Percentiles rank a stretch among this genome's conserved stretches.
Evolutionary conservation across 2,888 invertebrate genomes (phyloP).

Genomic region (Chrysomela aeneicollis): DNA sequence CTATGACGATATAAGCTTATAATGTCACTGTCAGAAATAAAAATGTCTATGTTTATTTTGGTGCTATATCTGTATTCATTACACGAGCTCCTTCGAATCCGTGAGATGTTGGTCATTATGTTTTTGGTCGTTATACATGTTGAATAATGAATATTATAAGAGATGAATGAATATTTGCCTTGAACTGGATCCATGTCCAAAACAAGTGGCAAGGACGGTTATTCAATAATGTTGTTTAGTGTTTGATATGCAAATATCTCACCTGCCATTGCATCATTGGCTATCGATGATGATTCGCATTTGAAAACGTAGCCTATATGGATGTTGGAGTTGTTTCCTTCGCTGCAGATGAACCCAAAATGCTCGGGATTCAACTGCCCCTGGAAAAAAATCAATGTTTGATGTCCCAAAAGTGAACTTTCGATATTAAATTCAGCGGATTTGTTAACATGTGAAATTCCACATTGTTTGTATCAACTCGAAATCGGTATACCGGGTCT

Average conservation of each 20-base stretch:
- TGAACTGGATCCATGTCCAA: neutral
- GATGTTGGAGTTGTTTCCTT: conserved; percentile 66
- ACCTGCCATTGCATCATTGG: conserved; percentile 76
- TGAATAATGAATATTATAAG: no score
- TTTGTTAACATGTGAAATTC: no score
- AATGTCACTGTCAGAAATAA: no score
- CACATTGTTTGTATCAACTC: no score
- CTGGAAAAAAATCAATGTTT: conserved; percentile 55
- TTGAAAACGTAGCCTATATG: conserved; percentile 90
- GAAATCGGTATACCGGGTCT: no score
- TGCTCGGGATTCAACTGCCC: conserved; percentile 85
- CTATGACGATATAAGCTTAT: no score
- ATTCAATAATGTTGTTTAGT: no score
- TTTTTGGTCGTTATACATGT: neutral
- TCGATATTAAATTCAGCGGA: no score
- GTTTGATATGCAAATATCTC: conserved; percentile 18
- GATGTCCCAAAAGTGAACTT: neutral
- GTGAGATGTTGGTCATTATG: neutral
- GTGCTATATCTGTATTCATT: no score
- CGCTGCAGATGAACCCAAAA: conserved; percentile 94
- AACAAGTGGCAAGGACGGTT: conserved; percentile 20
- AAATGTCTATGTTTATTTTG: no score
- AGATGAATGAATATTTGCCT: neutral
- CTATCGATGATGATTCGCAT: conserved; percentile 86
- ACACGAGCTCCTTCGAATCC: no score